A percentile compares a stretch with the other conserved stretches of the same genome.
phyloP scores from a whole-genome alignment of 1,140 invertebrate species.

The Uloborus diversus region DNA sequence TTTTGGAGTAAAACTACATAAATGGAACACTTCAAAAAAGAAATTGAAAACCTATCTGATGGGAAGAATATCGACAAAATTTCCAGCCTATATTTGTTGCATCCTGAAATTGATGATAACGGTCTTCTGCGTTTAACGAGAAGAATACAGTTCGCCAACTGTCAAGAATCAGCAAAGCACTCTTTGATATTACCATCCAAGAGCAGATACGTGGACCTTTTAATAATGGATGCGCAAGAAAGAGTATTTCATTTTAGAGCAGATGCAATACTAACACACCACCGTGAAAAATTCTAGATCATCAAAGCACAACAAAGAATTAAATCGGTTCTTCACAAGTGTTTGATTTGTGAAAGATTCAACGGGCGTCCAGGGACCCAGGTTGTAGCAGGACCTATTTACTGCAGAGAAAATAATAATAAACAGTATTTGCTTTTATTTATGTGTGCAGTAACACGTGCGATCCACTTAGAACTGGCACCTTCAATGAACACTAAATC shows the following conservation, averaged over 20 bases:
- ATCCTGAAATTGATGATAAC: neutral
- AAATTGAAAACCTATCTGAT: neutral
- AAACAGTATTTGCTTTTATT: too few species aligned
- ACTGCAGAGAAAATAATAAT: too few species aligned
- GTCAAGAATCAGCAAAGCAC: too few species aligned
- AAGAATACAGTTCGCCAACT: neutral
- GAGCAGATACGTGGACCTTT: neutral
- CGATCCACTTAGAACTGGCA: too few species aligned
- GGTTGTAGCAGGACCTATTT: neutral
- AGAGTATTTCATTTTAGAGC: neutral
- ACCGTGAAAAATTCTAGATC: neutral
- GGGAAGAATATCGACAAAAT: too few species aligned
- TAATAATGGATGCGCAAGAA: neutral
- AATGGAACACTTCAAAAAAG: too few species aligned
- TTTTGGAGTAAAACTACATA: too few species aligned
- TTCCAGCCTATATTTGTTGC: too few species aligned
- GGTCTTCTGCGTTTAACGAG: neutral
- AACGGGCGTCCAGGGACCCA: neutral
- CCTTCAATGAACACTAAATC: neutral
- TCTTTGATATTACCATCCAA: neutral
- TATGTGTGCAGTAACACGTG: too few species aligned
- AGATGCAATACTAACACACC: neutral
- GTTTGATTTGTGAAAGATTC: neutral
- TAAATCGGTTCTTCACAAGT: neutral
- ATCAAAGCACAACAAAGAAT: neutral